These are phyloP conservation scores for Keiferia lycopersicella DNA, from an alignment of 2,888 invertebrate genomes.

Conservation along the genomic window DNA sequence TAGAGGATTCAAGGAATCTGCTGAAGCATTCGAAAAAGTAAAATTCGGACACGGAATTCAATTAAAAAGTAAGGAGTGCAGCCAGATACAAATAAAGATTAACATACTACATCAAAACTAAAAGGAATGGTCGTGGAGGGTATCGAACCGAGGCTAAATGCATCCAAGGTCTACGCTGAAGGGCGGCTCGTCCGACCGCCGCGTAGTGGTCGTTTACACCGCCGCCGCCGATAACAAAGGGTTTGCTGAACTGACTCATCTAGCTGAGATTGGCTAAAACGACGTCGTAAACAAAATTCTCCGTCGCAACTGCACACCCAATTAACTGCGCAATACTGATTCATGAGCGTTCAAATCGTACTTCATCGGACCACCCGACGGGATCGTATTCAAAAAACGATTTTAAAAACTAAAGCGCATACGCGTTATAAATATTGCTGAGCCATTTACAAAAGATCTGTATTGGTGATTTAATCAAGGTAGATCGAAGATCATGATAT, in stretches of 20 bases:
- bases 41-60: slow-evolving; percentile 45
- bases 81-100: slow-evolving; percentile 64
- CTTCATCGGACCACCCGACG: slow-evolving; percentile 57
- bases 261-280: slow-evolving; percentile 49
- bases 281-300: slow-evolving; percentile 37
- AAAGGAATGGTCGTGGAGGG: slow-evolving; percentile 69
- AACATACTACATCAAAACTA: slow-evolving; percentile 63
- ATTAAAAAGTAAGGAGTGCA: slow-evolving; percentile 44
- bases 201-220: slow-evolving; percentile 74
- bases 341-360: slow-evolving; percentile 25
- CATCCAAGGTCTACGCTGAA: slow-evolving; percentile 79
- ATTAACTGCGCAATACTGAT: slow-evolving; percentile 31
- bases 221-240: slow-evolving; percentile 72
- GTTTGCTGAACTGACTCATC: slow-evolving; percentile 66
- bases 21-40: slow-evolving; percentile 43
- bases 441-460: slow-evolving; percentile 47
- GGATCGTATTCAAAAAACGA: slow-evolving; percentile 47
- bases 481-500: slow-evolving; percentile 55
- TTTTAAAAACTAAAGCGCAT: slow-evolving; percentile 45
- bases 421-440: slow-evolving; percentile 47
- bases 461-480: slow-evolving; percentile 43
- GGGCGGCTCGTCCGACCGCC: slow-evolving; percentile 72
- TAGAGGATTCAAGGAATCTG: slow-evolving; percentile 20
- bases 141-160: slow-evolving; percentile 77
- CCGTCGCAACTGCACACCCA: slow-evolving; percentile 30